Evolutionary conservation across 2,797 vertebrate species (phyloP).

Genomic region (Loris lydekkerianus): DNA sequence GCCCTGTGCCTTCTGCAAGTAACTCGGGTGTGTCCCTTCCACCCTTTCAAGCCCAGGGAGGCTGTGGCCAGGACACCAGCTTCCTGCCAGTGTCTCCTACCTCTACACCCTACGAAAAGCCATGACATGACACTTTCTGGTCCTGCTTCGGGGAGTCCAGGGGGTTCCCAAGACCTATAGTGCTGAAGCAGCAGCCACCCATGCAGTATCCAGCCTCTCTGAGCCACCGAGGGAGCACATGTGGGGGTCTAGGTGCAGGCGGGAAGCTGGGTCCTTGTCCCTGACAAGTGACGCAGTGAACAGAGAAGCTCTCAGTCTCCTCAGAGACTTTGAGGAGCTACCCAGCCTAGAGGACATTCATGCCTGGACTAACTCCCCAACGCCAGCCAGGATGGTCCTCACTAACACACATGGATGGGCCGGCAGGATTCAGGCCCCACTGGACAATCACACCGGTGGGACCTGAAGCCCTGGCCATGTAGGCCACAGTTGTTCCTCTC

Average conservation of each 20-base stretch:
- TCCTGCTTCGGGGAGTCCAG: neutral
- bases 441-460: fast-evolving
- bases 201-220: neutral
- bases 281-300: neutral
- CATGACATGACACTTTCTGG: neutral
- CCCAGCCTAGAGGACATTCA: neutral
- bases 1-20: neutral
- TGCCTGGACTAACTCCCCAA: neutral
- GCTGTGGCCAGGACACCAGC: neutral
- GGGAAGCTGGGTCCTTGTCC: neutral
- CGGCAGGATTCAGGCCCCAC: neutral
- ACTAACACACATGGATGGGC: neutral
- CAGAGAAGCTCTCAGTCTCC: neutral
- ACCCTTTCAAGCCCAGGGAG: neutral
- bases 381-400: neutral
- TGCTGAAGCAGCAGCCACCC: neutral
- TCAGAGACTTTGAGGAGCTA: neutral
- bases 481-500: no score
- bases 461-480: neutral
- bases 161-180: neutral
- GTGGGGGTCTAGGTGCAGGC: no score
- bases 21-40: neutral
- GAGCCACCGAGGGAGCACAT: neutral
- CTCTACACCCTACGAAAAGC: neutral
- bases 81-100: neutral